Conservation (phyloP, 2,797 vertebrate genomes). For the Bucorvus abyssinicus region DNA sequence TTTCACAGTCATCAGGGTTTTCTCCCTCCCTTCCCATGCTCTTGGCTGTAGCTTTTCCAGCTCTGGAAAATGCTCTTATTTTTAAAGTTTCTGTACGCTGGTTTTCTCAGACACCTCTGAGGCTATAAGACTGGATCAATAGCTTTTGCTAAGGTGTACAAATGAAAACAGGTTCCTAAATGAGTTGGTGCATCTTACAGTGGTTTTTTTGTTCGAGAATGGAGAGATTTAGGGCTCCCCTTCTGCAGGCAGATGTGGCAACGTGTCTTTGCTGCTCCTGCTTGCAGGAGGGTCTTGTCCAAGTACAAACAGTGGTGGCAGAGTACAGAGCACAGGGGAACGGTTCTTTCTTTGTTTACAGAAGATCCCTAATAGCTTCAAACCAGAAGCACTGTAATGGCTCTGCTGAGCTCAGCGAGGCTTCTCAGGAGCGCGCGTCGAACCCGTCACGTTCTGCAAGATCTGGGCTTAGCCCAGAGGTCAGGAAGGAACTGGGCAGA, state of each 20-base stretch:
- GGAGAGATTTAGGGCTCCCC: background rate
- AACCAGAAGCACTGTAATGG: background rate
- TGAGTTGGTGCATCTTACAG: fast-evolving
- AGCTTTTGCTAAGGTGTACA: background rate
- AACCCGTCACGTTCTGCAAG: background rate
- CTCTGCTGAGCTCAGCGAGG: background rate
- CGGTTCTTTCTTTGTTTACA: fast-evolving
- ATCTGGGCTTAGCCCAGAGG: background rate
- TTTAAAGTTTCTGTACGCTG: background rate
- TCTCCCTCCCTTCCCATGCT: background rate
- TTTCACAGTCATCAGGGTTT: background rate
- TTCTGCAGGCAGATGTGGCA: background rate
- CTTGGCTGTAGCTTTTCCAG: background rate
- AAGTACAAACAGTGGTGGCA: fast-evolving
- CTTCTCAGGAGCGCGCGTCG: background rate
- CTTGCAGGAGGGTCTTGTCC: background rate
- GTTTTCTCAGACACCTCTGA: background rate
- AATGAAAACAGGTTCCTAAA: background rate
- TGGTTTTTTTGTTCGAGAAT: background rate
- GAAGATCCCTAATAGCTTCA: background rate
- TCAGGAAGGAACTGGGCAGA: background rate
- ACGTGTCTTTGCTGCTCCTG: fast-evolving
- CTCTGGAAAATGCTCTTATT: background rate
- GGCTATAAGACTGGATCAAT: background rate
- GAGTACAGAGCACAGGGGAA: fast-evolving